Conservation (phyloP, 1,140 invertebrate genomes). For the Myzus persicae region DNA sequence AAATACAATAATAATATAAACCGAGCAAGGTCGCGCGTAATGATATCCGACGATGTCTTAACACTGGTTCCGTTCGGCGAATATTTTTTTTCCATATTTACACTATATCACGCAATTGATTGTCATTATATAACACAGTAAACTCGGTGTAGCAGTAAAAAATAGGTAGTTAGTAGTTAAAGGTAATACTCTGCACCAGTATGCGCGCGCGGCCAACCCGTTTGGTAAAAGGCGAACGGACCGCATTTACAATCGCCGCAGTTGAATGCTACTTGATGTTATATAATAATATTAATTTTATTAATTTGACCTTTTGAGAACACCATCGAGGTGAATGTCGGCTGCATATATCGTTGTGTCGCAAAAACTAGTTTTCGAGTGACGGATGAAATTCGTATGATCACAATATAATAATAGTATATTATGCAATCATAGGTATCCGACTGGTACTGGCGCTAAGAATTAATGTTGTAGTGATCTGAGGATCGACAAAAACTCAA, state of each 20-base stretch:
- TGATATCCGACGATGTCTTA: neutral
- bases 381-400: too few relatives aligned
- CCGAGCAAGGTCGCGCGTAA: neutral
- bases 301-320: slow-evolving; percentile 22
- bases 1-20: neutral
- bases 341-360: too few relatives aligned
- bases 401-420: too few relatives aligned
- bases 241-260: neutral
- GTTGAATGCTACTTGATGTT: neutral
- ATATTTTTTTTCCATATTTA: neutral
- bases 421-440: too few relatives aligned
- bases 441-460: too few relatives aligned
- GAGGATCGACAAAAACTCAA: neutral
- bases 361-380: too few relatives aligned
- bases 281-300: neutral
- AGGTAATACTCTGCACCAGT: neutral
- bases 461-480: too few relatives aligned
- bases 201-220: neutral
- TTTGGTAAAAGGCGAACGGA: neutral
- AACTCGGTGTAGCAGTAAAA: neutral
- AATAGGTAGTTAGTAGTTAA: neutral
- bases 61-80: neutral
- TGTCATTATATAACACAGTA: neutral
- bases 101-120: neutral
- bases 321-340: neutral